Conservation (phyloP, 2,797 vertebrate species). For the Fistularia tabacaria region DNA sequence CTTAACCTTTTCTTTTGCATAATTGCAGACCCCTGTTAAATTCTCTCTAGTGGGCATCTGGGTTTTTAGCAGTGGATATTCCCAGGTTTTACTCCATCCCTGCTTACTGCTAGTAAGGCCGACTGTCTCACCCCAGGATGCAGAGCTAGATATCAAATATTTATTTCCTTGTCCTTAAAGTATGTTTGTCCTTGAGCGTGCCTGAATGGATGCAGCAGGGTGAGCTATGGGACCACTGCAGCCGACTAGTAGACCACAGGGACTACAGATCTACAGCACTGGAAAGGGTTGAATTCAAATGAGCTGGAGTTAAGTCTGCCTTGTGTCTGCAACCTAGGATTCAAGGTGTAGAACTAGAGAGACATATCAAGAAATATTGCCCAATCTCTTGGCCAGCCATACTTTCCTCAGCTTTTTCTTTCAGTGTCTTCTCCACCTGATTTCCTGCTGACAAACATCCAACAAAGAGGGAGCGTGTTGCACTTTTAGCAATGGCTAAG, state of each 20-base stretch:
- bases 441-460: slow-evolving; percentile 7
- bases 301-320: slow-evolving; percentile 6
- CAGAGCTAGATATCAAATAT: slow-evolving; percentile 68
- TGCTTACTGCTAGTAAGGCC: slow-evolving; percentile 17
- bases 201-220: slow-evolving; percentile 51
- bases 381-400: slow-evolving; percentile 6
- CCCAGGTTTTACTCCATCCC: slow-evolving; percentile 15
- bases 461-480: not conserved
- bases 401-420: not conserved
- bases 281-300: slow-evolving; percentile 23
- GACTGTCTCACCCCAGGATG: slow-evolving; percentile 56
- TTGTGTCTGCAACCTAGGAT: not conserved
- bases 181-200: slow-evolving; percentile 59
- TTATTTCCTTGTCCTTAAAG: slow-evolving; percentile 57
- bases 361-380: slow-evolving; percentile 8
- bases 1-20: no score
- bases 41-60: not conserved
- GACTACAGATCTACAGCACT: slow-evolving; percentile 23
- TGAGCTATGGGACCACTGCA: slow-evolving; percentile 49
- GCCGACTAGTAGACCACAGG: slow-evolving; percentile 29
- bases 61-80: slow-evolving; percentile 33
- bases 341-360: slow-evolving; percentile 8
- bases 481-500: not conserved
- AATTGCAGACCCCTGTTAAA: no score
- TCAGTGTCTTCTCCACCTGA: not conserved